A percentile compares a stretch with the other conserved stretches of the same genome.
Conservation (phyloP, 2,797 vertebrate genomes). For the Thripadectes ignobilis region DNA sequence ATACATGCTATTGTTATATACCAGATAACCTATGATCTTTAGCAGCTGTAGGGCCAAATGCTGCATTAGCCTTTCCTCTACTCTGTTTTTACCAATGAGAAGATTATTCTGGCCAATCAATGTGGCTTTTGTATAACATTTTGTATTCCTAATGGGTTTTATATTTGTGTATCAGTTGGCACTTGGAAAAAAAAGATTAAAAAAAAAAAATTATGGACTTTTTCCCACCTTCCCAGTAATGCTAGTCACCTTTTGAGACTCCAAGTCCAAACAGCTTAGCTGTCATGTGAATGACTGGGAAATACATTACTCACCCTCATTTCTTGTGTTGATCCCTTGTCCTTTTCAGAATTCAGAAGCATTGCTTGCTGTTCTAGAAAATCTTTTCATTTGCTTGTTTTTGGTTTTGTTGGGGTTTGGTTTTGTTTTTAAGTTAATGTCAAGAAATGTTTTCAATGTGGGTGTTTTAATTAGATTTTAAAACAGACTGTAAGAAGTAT, state of each 20-base stretch:
- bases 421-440: neutral
- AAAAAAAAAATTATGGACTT: neutral
- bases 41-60: neutral
- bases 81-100: neutral
- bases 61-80: neutral
- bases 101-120: neutral
- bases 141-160: neutral
- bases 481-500: neutral
- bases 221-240: neutral
- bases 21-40: neutral
- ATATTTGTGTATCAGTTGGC: neutral
- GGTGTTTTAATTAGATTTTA: neutral
- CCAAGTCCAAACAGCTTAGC: neutral
- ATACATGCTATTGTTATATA: neutral
- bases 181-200: neutral
- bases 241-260: constrained; percentile 1
- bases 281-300: neutral
- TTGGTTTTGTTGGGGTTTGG: neutral
- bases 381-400: neutral
- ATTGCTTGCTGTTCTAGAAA: neutral
- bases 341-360: neutral
- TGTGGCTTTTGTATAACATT: neutral
- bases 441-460: neutral
- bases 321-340: neutral
- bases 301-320: neutral